Evolutionary conservation across 2,113 vertebrate species (phyloP).

Genomic region (Phaethon lepturus): DNA sequence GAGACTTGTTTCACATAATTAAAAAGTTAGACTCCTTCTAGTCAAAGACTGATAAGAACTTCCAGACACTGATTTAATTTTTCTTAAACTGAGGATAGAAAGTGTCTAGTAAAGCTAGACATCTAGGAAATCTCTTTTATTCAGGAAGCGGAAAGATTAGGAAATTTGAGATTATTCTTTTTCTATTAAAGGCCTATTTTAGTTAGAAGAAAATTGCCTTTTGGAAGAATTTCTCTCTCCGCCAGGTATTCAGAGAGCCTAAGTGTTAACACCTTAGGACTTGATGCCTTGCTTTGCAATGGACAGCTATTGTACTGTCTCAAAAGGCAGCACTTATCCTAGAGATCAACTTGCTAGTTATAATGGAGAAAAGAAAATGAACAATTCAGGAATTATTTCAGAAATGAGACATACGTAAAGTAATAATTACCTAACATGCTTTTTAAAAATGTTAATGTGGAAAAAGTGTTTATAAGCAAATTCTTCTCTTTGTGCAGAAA

Average conservation of each 20-base stretch:
- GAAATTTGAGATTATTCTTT: neutral
- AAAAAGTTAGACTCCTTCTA: neutral
- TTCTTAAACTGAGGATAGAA: neutral
- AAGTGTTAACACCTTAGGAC: neutral
- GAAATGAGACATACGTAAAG: neutral
- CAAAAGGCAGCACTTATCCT: neutral
- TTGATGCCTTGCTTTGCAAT: neutral
- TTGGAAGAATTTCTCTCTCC: neutral
- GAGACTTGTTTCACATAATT: neutral
- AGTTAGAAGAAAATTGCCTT: neutral
- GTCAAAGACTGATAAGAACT: neutral
- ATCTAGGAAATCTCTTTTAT: neutral
- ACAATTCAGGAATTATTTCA: neutral
- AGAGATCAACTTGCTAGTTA: neutral
- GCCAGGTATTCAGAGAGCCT: neutral
- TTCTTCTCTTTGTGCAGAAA: neutral
- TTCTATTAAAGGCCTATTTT: neutral
- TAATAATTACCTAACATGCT: neutral
- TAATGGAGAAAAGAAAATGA: slow-evolving; percentile 8
- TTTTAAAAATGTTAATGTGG: neutral
- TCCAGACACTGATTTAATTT: neutral
- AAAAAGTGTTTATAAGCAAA: neutral
- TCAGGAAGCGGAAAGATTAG: neutral
- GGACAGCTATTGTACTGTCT: neutral
- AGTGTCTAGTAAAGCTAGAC: neutral